These are phyloP conservation scores for Hyalella azteca DNA, from an alignment of 2,888 invertebrate species.

Conservation along the genomic window DNA sequence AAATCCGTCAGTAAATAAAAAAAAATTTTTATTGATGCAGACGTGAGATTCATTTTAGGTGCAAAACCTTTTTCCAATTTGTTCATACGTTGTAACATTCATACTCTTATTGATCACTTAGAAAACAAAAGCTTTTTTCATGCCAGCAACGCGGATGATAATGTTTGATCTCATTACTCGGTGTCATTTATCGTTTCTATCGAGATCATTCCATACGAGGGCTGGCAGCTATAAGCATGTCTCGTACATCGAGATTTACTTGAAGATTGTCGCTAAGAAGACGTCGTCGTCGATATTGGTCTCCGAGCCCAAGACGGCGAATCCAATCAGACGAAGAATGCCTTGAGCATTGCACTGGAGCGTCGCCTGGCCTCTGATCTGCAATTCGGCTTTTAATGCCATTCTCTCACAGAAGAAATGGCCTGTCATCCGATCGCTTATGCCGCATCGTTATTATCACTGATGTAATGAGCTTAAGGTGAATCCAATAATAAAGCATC, in stretches of 20 bases:
- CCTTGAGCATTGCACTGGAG: conserved; percentile 23
- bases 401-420: background rate
- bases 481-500: background rate
- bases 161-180: background rate
- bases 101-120: no score
- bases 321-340: background rate
- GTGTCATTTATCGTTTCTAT: background rate
- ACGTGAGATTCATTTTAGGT: no score
- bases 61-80: no score
- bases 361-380: conserved; percentile 16
- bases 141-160: background rate
- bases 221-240: background rate
- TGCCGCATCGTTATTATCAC: background rate
- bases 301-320: background rate
- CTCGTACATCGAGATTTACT: background rate
- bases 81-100: no score
- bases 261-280: conserved; percentile 4
- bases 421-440: background rate
- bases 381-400: conserved; percentile 11
- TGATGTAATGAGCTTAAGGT: background rate
- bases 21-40: no score
- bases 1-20: no score
- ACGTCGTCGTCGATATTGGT: conserved; percentile 13
- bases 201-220: background rate
- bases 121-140: background rate